Percentiles rank a stretch among this genome's conserved stretches.
Conservation (phyloP, 2,888 invertebrate species). For the Drosophila demipolita region DNA sequence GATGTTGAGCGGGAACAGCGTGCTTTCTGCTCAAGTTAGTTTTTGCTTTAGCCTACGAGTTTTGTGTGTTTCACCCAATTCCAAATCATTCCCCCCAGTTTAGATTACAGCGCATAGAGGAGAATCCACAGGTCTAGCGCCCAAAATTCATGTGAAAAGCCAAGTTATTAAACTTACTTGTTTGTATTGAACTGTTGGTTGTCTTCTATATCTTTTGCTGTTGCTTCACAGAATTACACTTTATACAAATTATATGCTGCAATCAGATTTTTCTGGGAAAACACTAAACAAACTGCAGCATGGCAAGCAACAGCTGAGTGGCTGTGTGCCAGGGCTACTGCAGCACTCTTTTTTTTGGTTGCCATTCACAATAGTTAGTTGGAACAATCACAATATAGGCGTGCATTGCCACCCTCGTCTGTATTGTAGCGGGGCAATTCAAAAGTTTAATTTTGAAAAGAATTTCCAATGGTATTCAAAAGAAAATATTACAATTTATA, state of each 20-base stretch:
- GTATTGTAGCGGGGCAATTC: neutral
- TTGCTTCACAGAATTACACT: constrained; percentile 7
- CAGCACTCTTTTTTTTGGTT: neutral
- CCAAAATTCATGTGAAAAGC: constrained; percentile 40
- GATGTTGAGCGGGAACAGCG: constrained; percentile 62
- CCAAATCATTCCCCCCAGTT: constrained; percentile 2
- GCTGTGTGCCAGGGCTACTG: constrained; percentile 23
- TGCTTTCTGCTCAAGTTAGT: constrained; percentile 48
- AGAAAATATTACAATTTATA: no score
- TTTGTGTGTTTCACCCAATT: constrained; percentile 8
- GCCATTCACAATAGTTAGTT: neutral
- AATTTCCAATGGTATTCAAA: no score
- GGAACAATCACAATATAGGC: neutral
- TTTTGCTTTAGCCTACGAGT: neutral
- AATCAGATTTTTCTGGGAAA: constrained; percentile 32
- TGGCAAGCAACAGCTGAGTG: constrained; percentile 71
- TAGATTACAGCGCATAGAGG: neutral
- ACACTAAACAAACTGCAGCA: constrained; percentile 53
- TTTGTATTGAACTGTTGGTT: neutral
- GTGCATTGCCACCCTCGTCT: neutral
- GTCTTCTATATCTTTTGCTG: neutral
- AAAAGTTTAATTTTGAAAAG: neutral
- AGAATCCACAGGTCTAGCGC: constrained; percentile 47
- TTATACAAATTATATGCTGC: constrained; percentile 7
- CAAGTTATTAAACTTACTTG: constrained; percentile 44